Evolutionary conservation across 2,797 vertebrate genomes (phyloP).

Genomic region (Fistularia tabacaria): DNA sequence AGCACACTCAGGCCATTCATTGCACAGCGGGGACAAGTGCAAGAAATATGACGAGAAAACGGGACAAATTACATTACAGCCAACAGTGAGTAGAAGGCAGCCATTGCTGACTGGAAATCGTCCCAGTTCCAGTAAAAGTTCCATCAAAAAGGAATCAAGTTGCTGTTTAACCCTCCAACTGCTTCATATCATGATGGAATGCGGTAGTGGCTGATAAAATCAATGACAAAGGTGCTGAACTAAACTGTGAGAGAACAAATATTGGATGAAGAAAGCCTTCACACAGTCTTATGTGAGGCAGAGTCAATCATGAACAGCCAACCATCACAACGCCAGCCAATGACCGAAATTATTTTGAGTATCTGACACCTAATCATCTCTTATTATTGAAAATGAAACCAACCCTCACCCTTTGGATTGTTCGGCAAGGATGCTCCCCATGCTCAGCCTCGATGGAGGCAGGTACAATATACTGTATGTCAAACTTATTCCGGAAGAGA

Average conservation of each 20-base stretch:
- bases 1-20: background rate
- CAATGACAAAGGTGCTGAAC: background rate
- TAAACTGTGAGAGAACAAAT: background rate
- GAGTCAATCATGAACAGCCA: background rate
- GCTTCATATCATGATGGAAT: constrained; percentile 1
- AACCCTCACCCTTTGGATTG: background rate
- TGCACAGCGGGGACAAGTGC: background rate
- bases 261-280: background rate
- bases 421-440: too few relatives aligned
- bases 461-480: background rate
- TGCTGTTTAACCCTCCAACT: background rate
- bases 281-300: background rate
- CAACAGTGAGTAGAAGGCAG: background rate
- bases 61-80: background rate
- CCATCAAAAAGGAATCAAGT: background rate
- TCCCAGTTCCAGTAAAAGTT: background rate
- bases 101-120: background rate
- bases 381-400: background rate
- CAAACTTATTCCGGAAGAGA: too few relatives aligned
- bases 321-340: background rate
- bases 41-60: background rate
- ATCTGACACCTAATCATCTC: background rate
- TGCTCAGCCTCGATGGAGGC: background rate
- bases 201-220: background rate
- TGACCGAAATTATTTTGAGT: background rate